Percentiles rank a stretch among this genome's conserved stretches.
These are phyloP conservation scores for Drosophila ambigua DNA, from an alignment of 1,140 invertebrate genomes.

Conservation along the genomic window DNA sequence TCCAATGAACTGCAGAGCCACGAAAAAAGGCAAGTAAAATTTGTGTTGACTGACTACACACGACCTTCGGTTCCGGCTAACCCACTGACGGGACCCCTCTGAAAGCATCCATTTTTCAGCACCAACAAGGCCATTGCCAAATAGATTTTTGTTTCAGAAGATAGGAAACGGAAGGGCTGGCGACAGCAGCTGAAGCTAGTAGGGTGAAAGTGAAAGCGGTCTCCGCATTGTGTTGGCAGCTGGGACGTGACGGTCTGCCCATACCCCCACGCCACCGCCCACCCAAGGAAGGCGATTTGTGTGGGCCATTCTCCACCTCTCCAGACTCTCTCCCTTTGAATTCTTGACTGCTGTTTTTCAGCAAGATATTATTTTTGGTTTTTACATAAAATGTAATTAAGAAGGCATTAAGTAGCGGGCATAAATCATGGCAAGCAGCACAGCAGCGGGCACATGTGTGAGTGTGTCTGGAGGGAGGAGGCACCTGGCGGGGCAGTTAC, in stretches of 20 bases:
- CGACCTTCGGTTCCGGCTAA: slow-evolving; percentile 26
- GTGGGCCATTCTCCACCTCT: slow-evolving; percentile 23
- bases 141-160: slow-evolving; percentile 53
- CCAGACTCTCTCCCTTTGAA: slow-evolving; percentile 4
- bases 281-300: slow-evolving; percentile 61
- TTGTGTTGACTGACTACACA: slow-evolving; percentile 61
- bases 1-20: slow-evolving; percentile 65
- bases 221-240: slow-evolving; percentile 51
- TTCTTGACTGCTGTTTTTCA: slow-evolving; percentile 50
- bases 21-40: slow-evolving; percentile 32
- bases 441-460: slow-evolving; percentile 22
- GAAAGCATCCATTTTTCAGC: background rate
- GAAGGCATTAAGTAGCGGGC: slow-evolving; percentile 77
- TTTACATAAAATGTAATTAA: slow-evolving; percentile 78
- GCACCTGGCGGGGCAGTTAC: slow-evolving; percentile 34
- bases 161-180: slow-evolving; percentile 1
- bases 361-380: slow-evolving; percentile 54
- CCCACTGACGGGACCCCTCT: background rate
- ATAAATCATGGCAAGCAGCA: slow-evolving; percentile 59
- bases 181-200: slow-evolving; percentile 63
- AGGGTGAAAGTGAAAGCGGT: slow-evolving; percentile 73
- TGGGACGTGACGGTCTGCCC: slow-evolving; percentile 37
- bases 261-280: background rate
- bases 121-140: slow-evolving; percentile 45
- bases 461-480: slow-evolving; percentile 31